Percentiles rank a stretch among this genome's conserved stretches.
Conservation (phyloP, 2,797 vertebrate genomes). For the Helarctos malayanus region DNA sequence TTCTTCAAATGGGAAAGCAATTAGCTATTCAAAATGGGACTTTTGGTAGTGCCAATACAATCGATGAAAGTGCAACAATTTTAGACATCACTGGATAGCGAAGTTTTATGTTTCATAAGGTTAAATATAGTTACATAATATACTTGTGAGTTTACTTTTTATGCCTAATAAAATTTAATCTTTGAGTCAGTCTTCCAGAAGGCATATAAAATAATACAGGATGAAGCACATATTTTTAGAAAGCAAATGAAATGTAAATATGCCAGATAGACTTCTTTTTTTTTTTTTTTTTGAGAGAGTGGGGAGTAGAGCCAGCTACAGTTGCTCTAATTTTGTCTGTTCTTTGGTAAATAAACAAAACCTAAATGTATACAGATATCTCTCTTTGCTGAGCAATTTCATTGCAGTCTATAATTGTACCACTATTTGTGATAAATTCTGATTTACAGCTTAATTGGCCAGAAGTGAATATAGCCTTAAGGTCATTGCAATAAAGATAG, state of each 20-base stretch:
- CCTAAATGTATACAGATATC: slow-evolving; percentile 78
- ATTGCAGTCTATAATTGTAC: slow-evolving; percentile 77
- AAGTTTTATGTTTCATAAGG: slow-evolving; percentile 10
- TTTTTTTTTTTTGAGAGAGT: not conserved
- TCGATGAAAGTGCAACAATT: slow-evolving; percentile 52
- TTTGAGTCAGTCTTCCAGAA: slow-evolving; percentile 34
- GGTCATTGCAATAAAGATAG: slow-evolving; percentile 82
- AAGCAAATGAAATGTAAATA: slow-evolving; percentile 47
- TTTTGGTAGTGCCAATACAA: slow-evolving; percentile 49
- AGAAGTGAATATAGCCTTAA: slow-evolving; percentile 84
- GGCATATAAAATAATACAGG: not conserved
- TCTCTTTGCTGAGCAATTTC: slow-evolving; percentile 81
- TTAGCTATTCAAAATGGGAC: slow-evolving; percentile 31
- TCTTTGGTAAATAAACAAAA: slow-evolving; percentile 81
- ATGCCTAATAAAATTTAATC: slow-evolving; percentile 55
- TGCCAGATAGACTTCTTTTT: slow-evolving; percentile 5
- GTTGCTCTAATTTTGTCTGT: slow-evolving; percentile 76
- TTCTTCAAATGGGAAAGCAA: slow-evolving; percentile 47
- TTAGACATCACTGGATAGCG: slow-evolving; percentile 33
- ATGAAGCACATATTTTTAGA: slow-evolving; percentile 2
- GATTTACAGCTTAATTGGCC: slow-evolving; percentile 85
- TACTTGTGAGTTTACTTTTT: slow-evolving; percentile 1
- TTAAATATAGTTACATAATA: slow-evolving; percentile 35
- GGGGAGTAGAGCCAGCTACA: not conserved
- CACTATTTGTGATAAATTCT: slow-evolving; percentile 85